A percentile compares a stretch with the other conserved stretches of the same genome.
These are phyloP conservation scores for Enteromius mattozi DNA, from an alignment of 2,797 vertebrate genomes.

Conservation along the genomic window DNA sequence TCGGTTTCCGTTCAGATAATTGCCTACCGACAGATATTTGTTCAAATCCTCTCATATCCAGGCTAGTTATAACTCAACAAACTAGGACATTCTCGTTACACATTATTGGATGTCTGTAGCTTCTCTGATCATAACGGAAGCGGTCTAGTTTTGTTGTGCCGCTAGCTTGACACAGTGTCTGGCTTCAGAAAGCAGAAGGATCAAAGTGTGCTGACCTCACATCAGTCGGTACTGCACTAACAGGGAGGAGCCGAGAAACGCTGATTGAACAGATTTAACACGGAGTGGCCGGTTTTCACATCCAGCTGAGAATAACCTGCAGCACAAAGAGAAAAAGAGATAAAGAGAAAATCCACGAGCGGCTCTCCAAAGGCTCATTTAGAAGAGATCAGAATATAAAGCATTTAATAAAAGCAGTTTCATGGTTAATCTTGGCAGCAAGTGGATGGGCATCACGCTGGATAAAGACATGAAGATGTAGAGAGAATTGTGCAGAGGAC, in stretches of 20 bases:
- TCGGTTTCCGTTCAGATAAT: not conserved
- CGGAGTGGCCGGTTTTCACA: slow-evolving; percentile 22
- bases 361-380: slow-evolving; percentile 49
- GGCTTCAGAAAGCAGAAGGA: slow-evolving; percentile 12
- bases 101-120: slow-evolving; percentile 7
- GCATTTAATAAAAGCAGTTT: slow-evolving; percentile 48
- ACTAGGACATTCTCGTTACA: not conserved
- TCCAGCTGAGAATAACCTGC: slow-evolving; percentile 44
- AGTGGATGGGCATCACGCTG: slow-evolving; percentile 23
- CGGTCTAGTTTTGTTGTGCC: not conserved
- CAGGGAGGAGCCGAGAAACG: slow-evolving; percentile 47
- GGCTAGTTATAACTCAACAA: not conserved
- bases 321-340: slow-evolving; percentile 30
- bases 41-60: not conserved
- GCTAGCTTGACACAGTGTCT: slow-evolving; percentile 8
- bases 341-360: slow-evolving; percentile 22
- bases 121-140: slow-evolving; percentile 26
- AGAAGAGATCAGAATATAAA: slow-evolving; percentile 43
- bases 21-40: not conserved
- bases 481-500: not conserved
- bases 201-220: slow-evolving; percentile 49
- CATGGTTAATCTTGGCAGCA: slow-evolving; percentile 36
- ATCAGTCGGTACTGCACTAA: slow-evolving; percentile 28
- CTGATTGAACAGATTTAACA: slow-evolving; percentile 53
- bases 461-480: slow-evolving; percentile 34